phyloP scores from a whole-genome alignment of 2,797 vertebrate species.

The Sebastes ruberrimus region DNA sequence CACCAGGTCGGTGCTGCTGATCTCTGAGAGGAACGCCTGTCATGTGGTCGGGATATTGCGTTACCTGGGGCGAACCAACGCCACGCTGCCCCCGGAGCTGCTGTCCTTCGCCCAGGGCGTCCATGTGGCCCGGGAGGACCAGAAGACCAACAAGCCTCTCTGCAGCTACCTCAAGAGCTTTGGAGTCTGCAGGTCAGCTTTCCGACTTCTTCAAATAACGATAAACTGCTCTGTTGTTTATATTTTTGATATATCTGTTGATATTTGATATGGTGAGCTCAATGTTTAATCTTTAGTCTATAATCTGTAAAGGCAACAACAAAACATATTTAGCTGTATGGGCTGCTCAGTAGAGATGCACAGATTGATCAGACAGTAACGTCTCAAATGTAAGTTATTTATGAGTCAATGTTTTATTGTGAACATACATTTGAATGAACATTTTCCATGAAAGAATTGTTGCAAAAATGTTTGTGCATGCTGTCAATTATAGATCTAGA shows the following conservation, averaged over 20 bases:
- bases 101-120: conserved; percentile 71
- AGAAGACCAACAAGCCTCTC: conserved; percentile 66
- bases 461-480: too few species aligned
- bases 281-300: neutral
- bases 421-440: too few species aligned
- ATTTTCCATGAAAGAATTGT: too few species aligned
- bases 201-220: neutral
- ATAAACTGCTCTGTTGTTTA: neutral
- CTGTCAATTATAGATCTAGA: too few species aligned
- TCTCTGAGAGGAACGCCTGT: conserved; percentile 77
- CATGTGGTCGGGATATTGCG: conserved; percentile 75
- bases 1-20: conserved; percentile 74
- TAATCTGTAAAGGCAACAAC: neutral
- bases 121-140: conserved; percentile 65
- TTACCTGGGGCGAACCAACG: conserved; percentile 69
- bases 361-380: neutral
- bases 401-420: too few species aligned
- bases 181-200: conserved; percentile 79
- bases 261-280: neutral
- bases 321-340: too few species aligned
- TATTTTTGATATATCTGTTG: neutral
- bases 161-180: conserved; percentile 81
- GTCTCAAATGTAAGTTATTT: too few species aligned
- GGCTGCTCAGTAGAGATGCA: neutral
- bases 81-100: conserved; percentile 73